Conservation (phyloP, 2,888 invertebrate species). For the Hirtodrosophila trivittata region DNA sequence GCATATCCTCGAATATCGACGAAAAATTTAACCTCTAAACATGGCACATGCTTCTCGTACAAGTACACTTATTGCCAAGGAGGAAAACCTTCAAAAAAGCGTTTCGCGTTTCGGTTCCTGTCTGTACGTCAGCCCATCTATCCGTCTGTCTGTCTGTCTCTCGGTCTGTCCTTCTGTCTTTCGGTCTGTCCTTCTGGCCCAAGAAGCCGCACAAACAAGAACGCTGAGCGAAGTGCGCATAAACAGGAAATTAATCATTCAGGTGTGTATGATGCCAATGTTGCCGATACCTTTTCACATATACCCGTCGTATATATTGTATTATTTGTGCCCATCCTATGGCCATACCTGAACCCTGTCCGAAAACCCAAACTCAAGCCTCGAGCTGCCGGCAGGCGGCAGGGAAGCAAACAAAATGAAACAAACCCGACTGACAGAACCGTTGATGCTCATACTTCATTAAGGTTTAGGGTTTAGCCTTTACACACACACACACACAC, state of each 20-base stretch:
- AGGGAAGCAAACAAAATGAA: constrained; percentile 40
- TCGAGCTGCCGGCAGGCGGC: constrained; percentile 23
- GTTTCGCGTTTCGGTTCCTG: constrained; percentile 21
- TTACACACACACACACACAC: no score
- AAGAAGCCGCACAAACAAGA: constrained; percentile 72
- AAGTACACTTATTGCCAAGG: constrained; percentile 44
- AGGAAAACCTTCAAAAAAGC: constrained; percentile 58
- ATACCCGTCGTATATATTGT: constrained; percentile 1
- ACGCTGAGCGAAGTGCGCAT: constrained; percentile 55
- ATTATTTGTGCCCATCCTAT: no score
- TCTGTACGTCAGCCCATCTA: constrained; percentile 1
- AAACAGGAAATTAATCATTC: constrained; percentile 79
- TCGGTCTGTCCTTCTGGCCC: neutral
- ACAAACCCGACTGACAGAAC: constrained; percentile 1
- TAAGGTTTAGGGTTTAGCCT: constrained; percentile 39
- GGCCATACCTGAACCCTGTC: neutral
- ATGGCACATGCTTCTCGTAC: constrained; percentile 3
- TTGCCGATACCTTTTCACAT: constrained; percentile 53
- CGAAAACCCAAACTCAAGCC: constrained; percentile 20
- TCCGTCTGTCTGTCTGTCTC: neutral
- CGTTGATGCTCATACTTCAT: constrained; percentile 46
- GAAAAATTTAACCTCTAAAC: constrained; percentile 33
- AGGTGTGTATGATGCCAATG: constrained; percentile 53
- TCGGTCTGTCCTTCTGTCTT: neutral
- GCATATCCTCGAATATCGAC: constrained; percentile 26